Base-by-base conservation (phyloP, 2,113 vertebrate species). In the Passer domesticus region DNA sequence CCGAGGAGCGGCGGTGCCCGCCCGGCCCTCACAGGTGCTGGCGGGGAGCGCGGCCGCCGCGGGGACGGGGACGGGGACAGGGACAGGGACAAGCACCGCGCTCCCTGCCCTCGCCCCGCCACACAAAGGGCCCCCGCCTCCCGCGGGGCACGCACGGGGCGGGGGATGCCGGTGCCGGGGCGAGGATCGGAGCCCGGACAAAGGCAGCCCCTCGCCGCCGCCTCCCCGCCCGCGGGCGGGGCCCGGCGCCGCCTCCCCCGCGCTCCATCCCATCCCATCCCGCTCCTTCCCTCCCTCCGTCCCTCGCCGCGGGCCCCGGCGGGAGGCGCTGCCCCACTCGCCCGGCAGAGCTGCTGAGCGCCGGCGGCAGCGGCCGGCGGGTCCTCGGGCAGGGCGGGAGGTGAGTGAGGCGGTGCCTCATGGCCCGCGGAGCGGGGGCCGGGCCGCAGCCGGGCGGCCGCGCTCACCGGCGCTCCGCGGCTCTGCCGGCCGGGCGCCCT, bases 221-320 rank as follows among this genome's bases (percentile, higher is more conserved):
- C 47, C 69, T 46, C 35, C 56, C 63, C 23, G 19, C 27, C 92
- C 39, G 83, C 95, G 52, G 92, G 95, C 95, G 95, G 95, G n/a
- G 87, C 90, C 68, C 73, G 47, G 37, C 67, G 31, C 52, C 89
- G 1, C 87, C 90, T 74, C 87, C 92, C 52, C 44, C 49, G 56
- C 49, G 2, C 70, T 43, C 64, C 74, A 81, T 47, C 63, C 56
- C 55, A 81, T 46, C 62, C 49, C 44, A 22, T 33, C 16, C 39
- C 50, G 4, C 11, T 43, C 33, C 27, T 6, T 66, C 37, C 19
- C 24, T 30, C 21, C 39, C 39, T 41, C 87, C 56, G 19, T 27
- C 39, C 39, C 39, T 41, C 39, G 62, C 62, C 47, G 37, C 63
- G 53, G 43, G 69, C 59, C n/a, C 30, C n/a, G 64, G 59, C 35